phyloP scores from a whole-genome alignment of 2,113 vertebrate genomes.

The Falcunculus frontatus region DNA sequence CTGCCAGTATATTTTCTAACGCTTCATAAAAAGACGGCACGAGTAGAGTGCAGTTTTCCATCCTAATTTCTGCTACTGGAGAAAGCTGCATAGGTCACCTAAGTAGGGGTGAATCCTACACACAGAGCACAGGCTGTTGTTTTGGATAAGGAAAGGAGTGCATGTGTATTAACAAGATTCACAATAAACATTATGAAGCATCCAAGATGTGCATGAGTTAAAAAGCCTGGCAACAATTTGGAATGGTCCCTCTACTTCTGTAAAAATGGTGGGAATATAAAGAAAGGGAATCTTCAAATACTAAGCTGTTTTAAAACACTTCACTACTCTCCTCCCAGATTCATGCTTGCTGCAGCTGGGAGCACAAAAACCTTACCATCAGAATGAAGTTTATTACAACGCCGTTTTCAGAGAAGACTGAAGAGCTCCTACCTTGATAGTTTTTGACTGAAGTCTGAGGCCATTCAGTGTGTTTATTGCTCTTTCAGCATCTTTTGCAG shows the following conservation, averaged over 20 bases:
- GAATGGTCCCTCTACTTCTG: background rate
- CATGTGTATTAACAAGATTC: background rate
- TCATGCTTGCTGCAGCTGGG: background rate
- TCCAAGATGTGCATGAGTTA: accelerated
- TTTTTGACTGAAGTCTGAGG: slow-evolving; percentile 99
- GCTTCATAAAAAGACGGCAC: background rate
- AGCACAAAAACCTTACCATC: background rate
- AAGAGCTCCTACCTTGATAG: slow-evolving; percentile 90
- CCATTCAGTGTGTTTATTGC: slow-evolving; percentile 99
- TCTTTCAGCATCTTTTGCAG: slow-evolving; percentile 97
- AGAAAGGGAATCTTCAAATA: background rate
- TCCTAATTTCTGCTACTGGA: background rate
- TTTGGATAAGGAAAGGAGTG: background rate
- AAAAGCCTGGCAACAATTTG: background rate
- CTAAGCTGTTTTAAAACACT: background rate
- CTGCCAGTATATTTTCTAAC: background rate
- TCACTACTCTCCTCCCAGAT: background rate
- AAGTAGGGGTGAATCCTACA: background rate
- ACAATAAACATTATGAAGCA: background rate
- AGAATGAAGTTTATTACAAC: background rate
- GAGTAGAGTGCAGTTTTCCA: background rate
- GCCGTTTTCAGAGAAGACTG: background rate
- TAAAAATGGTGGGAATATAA: background rate
- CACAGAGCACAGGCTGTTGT: accelerated
- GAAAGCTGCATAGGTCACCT: background rate